Base-by-base conservation (phyloP, 1,140 invertebrate species). In the Drosophila pseudoobscura region DNA sequence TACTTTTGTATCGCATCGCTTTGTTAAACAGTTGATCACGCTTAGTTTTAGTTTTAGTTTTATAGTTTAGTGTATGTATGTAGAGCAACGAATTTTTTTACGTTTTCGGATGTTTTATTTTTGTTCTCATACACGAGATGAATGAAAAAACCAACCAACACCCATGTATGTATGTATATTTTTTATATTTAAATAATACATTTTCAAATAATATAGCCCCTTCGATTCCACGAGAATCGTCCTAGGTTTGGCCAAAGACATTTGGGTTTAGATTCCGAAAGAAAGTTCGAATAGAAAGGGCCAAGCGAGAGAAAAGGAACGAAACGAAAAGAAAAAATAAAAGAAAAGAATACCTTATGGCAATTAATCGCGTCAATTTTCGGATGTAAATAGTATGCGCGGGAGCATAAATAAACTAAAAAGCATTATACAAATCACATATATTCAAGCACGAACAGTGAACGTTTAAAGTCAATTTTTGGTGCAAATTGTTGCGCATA, bases 321-420 rank as follows among this genome's bases (percentile, higher is more conserved):
- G 15, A 49, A 58, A 31, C 44, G 9, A 53, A 71, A 47, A 24
- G 9, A n/a, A n/a, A n/a, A n/a, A n/a, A n/a, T n/a, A 44, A 66
- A 53, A 60, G 31, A 62, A 60, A 64, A 52, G 55, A 60, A 78
- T 61, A 78, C 65, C 57, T 69, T 31, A 72, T 69, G 66, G 78
- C 83, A 88, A 88, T 88, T 88, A 88, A 79, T 70, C 63, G 61
- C 65, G 83, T 88, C 83, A 88, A 88, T 88, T 88, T 83, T 71
- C 53, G 82, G 82, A 69, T 87, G 83, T 78, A 87, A 88, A 83
- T 88, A 17, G 17, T 17, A 85, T 68, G 49, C 60, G 39, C 13
- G 5, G 35, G 41, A 26, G 44, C n/a, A 6, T 53, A 41, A 20
- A 11, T 44, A 22, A 39, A 51, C 43, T 26, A 26, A 31, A 35